Evolutionary conservation across 2,888 invertebrate species (phyloP), one percentile per base, ranked within the genome.

Genomic region (Leptinotarsa haldemani): DNA sequence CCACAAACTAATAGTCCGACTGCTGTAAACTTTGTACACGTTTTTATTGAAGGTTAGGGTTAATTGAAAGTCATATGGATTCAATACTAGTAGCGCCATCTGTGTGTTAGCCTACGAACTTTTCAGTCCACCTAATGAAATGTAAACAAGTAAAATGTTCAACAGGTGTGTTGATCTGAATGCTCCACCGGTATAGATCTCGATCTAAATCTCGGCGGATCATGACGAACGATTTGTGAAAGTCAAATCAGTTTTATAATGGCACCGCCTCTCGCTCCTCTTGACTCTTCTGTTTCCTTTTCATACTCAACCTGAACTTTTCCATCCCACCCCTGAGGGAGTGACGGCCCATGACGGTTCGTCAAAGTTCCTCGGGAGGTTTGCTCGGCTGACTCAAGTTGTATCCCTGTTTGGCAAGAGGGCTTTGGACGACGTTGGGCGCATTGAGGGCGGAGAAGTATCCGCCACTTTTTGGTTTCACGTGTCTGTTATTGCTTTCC

Each of bases 401-500:
- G 77, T 85, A 86, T 12, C 86, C 86, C 58, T 86, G 85, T 73
- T 85, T 85, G 15, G 87, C 77, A 50, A 85, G 76, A 13, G 87
- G 87, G 74, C 86, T 87, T 74, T 87, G 87, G 4, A 86, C 83
- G 40, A 84, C 80, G 40, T 80, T 83, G 70, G 90, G 89, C 18
- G 87, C 85, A 76, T 90, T 89, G 58, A 90, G 86, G 67, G 91
- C 89, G 69, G 92, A 93, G 88, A 95, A 95, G 88, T 95, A 95
- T 1, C 95, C 93, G 22, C 95, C 95, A 1, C 93, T 92, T 80
- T 94, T 93, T 75, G 95, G 95, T 82, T 95, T 94, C 80, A 97
- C 88, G 87, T 96, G 96, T 7, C 96, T 90, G 87, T 97, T 97
- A 89, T 96, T 95, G 90, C 95, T 93, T 88, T 96, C 95, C 96